Evolutionary conservation across 2,113 vertebrate genomes (phyloP), one percentile per base, ranked within the genome.

Genomic region (Struthidea cinerea): DNA sequence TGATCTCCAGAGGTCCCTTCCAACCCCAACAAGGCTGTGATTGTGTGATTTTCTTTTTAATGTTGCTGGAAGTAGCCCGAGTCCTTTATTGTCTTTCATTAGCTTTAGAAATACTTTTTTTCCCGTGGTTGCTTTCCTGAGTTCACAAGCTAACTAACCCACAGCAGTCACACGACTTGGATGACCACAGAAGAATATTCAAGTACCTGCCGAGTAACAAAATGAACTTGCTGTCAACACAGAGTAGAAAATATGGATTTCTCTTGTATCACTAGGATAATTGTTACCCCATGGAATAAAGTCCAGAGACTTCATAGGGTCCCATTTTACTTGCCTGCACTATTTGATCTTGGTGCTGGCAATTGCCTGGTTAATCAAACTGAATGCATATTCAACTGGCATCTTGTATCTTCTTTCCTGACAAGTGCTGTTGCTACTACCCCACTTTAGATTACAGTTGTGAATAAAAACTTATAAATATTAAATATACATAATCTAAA

Each of bases 31-130:
- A 27, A 19, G 7, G 50, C 35, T 64, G 26, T 1, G 1, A 13
- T 37, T 65, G 27, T 50, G 18, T 3, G 1, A 50, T 75, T 90
- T 89, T 73, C 8, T 53, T 70, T 92, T 57, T 21, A 67, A 42
- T n/a, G 28, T 42, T 46, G 16, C 33, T 90, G 0, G 68, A 76
- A 73, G 12, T 53, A 60, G 53, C 59, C 46, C 57, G 0, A 0
- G 32, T 73, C 20, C 57, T 76, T 65, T 85, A 56, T 5, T 75
- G 50, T 67, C 60, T 84, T 53, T 61, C 23, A 73, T 57, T 60
- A 77, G 32, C 30, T 88, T 65, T 60, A 85, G 79, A 92, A 75
- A 50, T 23, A 26, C 9, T 18, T 71, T 46, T 55, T 59, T 57
- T n/a, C 19, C 28, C 10, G 37, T 70, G 13, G 33, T 50, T 74